Base-by-base conservation (phyloP, 2,113 vertebrate species). In the Apeltes quadracus region DNA sequence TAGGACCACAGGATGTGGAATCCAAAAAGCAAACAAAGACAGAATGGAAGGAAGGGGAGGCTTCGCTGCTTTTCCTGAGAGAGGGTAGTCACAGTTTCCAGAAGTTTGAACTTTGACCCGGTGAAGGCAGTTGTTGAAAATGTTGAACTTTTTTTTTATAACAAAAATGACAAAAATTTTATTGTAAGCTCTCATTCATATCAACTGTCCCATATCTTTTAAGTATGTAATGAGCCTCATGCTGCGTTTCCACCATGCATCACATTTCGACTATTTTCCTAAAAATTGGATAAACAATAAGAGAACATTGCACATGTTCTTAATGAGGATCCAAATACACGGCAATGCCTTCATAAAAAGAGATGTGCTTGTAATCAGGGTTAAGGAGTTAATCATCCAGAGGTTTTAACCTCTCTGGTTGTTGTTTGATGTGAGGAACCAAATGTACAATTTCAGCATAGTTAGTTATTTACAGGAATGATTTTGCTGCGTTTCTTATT, bases 1-100 rank as follows among this genome's bases (percentile, higher is more conserved):
- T 16, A 46, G 27, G 22, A 54, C 22, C 25, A 61, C 62, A 78
- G 83, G 80, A 79, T 56, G 75, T 3, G 38, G 56, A 72, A 18
- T 59, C 62, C 62, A 44, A 18, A 38, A 56, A 69, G 69, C 62
- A 79, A 68, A 77, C 81, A 79, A 23, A 25, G 38, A 64, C 64
- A 84, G 81, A 87, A 89, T 89, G 34, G 83, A 59, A 81, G 88
- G 83, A 87, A 87, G 79, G 72, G 65, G 54, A 72, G 55, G 57
- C 67, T 58, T 68, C 61, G 43, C 48, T 68, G 16, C 55, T 20
- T 56, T 79, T 78, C 77, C 77, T 70, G 71, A 38, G 12, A 61
- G 69, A 75, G 29, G 27, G 50, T n/a, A 16, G 36, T 22, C 5
- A 18, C 0, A 4, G 1, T 73, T 61, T 56, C 14, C 46, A 18